A percentile compares a stretch with the other conserved stretches of the same genome.
Evolutionary conservation across 2,113 vertebrate genomes (phyloP).

Genomic region (Dicrurus megarhynchus): DNA sequence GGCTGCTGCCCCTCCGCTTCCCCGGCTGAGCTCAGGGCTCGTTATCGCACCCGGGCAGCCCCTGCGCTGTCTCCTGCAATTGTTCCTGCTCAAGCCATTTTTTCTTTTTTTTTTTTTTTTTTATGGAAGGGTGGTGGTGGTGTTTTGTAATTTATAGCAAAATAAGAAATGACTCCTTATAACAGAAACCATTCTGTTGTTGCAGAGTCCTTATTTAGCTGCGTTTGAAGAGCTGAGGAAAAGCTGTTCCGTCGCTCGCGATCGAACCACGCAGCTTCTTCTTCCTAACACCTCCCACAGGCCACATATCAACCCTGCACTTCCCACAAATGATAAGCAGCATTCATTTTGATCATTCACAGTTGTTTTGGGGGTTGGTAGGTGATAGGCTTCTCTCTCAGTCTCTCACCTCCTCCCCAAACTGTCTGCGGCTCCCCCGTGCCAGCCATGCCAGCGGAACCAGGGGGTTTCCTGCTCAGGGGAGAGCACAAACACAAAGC

Average conservation of each 20-base stretch:
- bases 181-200: not conserved
- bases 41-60: not conserved
- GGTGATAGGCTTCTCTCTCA: not conserved
- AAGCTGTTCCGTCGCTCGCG: not conserved
- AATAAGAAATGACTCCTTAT: not conserved
- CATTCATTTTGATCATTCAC: not conserved
- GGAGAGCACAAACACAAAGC: not conserved
- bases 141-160: slow-evolving; percentile 10
- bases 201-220: not conserved
- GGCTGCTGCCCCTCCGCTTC: not conserved
- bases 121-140: not conserved
- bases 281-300: not conserved
- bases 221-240: not conserved
- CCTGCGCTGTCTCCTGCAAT: slow-evolving; percentile 39
- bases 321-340: not conserved
- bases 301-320: not conserved
- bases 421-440: not conserved
- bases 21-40: not conserved
- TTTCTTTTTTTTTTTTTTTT: not conserved
- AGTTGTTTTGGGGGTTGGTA: not conserved
- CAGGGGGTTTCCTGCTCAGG: not conserved
- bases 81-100: slow-evolving; percentile 16
- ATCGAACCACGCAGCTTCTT: not conserved
- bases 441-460: not conserved
- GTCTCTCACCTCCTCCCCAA: not conserved